Evolutionary conservation across 2,113 vertebrate species (phyloP).

Genomic region (Silurus asotus): DNA sequence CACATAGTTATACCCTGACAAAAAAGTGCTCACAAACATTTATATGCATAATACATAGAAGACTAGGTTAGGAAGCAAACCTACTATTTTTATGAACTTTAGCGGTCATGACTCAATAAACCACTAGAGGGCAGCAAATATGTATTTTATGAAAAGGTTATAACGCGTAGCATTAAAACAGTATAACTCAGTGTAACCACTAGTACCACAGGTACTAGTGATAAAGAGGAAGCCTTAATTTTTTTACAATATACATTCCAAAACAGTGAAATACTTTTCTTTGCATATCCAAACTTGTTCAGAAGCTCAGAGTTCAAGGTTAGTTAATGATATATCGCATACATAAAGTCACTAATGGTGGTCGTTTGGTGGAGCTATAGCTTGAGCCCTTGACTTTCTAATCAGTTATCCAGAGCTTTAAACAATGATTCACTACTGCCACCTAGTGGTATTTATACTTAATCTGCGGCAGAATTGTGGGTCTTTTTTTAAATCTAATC

Average conservation of each 20-base stretch:
- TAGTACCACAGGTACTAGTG: not conserved
- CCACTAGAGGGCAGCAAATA: constrained; percentile 68
- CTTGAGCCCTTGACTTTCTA: no score
- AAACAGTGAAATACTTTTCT: no score
- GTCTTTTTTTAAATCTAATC: not conserved
- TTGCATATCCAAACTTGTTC: no score
- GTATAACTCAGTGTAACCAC: not conserved
- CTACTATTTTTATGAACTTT: not conserved
- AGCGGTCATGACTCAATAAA: not conserved
- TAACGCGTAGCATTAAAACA: not conserved
- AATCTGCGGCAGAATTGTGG: not conserved
- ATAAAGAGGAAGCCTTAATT: no score
- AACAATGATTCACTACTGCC: no score
- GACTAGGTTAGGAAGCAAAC: not conserved
- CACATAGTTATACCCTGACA: not conserved
- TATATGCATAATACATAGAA: not conserved
- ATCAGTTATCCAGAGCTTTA: no score
- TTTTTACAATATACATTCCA: no score
- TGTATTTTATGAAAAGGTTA: constrained; percentile 8
- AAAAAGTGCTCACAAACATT: not conserved
- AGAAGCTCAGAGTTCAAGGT: no score
- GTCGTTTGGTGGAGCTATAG: no score
- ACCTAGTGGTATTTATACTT: no score
- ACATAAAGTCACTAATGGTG: no score
- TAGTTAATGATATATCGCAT: no score